phyloP scores from a whole-genome alignment of 2,113 vertebrate species.

The Pelecanus crispus region DNA sequence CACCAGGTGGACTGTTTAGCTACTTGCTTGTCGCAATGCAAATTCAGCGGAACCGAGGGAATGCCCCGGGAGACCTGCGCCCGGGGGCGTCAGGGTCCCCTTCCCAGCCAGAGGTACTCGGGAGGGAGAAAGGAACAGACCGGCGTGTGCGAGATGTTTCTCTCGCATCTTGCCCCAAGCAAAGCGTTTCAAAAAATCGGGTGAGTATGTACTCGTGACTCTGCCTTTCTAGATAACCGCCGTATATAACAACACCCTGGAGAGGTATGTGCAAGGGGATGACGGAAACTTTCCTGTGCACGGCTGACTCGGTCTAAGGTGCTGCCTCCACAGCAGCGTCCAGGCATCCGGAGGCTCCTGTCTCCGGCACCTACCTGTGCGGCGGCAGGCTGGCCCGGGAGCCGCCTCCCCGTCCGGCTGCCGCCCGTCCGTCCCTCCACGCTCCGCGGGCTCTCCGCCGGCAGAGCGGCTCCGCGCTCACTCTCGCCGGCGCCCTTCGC shows the following conservation, averaged over 20 bases:
- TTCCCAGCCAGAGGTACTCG: background rate
- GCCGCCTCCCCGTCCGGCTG: background rate
- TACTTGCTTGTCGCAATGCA: background rate
- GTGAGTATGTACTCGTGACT: background rate
- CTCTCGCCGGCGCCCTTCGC: background rate
- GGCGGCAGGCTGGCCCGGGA: background rate
- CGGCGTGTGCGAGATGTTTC: background rate
- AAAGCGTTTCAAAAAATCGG: background rate
- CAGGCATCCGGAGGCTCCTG: background rate
- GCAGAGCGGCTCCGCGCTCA: background rate
- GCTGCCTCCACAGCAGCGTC: background rate
- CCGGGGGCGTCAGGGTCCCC: background rate
- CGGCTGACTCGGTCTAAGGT: background rate
- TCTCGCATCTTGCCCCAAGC: background rate
- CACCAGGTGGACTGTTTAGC: background rate
- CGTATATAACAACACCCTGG: background rate
- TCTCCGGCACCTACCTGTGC: background rate
- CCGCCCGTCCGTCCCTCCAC: background rate
- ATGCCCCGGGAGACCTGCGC: background rate
- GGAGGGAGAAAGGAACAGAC: background rate
- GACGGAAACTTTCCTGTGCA: background rate
- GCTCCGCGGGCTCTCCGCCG: background rate
- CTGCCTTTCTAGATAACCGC: background rate
- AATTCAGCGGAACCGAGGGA: background rate
- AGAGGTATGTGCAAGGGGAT: background rate